phyloP scores from a whole-genome alignment of 2,797 vertebrate genomes.

The Rousettus madagascariensis region DNA sequence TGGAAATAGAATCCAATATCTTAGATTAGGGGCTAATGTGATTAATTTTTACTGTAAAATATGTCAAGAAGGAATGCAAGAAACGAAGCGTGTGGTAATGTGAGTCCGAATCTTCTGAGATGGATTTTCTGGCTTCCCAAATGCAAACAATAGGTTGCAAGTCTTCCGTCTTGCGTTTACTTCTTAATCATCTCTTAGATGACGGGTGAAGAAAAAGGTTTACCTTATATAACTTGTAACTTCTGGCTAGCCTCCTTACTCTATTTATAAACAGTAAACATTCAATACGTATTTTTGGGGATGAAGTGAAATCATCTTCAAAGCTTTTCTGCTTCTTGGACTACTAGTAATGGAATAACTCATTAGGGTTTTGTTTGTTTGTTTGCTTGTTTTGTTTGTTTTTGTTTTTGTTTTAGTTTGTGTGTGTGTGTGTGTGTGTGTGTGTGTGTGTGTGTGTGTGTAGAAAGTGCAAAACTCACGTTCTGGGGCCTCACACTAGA shows the following conservation, averaged over 20 bases:
- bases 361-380: not conserved
- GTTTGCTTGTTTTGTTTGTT: too few relatives aligned
- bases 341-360: not conserved
- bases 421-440: not conserved
- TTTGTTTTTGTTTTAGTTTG: too few relatives aligned
- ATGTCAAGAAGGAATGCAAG: slow-evolving; percentile 14
- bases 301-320: not conserved
- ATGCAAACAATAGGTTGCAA: not conserved
- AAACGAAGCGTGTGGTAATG: not conserved
- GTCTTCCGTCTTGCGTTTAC: not conserved
- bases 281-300: not conserved
- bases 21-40: not conserved
- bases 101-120: not conserved
- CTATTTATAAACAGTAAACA: not conserved
- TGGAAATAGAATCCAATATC: not conserved
- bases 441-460: not conserved
- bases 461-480: not conserved
- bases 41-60: slow-evolving; percentile 48
- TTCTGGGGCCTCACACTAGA: not conserved
- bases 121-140: slow-evolving; percentile 1
- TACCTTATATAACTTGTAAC: not conserved
- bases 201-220: not conserved
- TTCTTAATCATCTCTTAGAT: not conserved
- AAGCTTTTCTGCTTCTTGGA: not conserved
- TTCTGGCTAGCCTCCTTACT: not conserved